phyloP scores from a whole-genome alignment of 2,888 invertebrate species.

The Lissonota sp. region DNA sequence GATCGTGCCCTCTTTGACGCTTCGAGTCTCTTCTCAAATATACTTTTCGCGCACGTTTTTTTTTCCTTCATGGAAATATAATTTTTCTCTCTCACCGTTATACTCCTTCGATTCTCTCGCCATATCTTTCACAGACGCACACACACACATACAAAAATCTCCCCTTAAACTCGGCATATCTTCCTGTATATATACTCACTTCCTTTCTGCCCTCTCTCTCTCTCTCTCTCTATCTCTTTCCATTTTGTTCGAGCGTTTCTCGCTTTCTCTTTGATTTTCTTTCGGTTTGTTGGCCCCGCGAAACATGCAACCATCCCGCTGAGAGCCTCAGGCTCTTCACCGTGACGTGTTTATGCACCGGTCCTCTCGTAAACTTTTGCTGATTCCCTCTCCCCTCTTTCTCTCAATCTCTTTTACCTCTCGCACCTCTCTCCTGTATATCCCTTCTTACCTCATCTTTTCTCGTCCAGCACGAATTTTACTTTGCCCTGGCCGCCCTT shows the following conservation, averaged over 20 bases:
- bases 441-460: conserved; percentile 13
- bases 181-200: conserved; percentile 7
- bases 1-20: conserved; percentile 23
- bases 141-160: conserved; percentile 2
- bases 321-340: conserved; percentile 66
- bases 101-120: conserved; percentile 40
- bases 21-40: background rate
- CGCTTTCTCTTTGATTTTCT: conserved; percentile 48
- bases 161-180: background rate
- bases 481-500: conserved; percentile 44
- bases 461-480: conserved; percentile 23
- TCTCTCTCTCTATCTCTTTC: conserved; percentile 7
- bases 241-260: conserved; percentile 14
- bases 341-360: conserved; percentile 77
- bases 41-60: background rate
- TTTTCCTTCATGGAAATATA: conserved; percentile 15
- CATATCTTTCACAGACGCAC: conserved; percentile 28
- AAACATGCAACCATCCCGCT: conserved; percentile 59
- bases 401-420: conserved; percentile 48
- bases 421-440: conserved; percentile 38
- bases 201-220: conserved; percentile 27
- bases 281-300: conserved; percentile 61
- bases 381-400: conserved; percentile 39
- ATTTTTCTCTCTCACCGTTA: conserved; percentile 33
- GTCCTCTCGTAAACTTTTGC: conserved; percentile 75